These are phyloP conservation scores for Spatulosminthurus flaviceps DNA, from an alignment of 2,888 invertebrate species.

Conservation along the genomic window DNA sequence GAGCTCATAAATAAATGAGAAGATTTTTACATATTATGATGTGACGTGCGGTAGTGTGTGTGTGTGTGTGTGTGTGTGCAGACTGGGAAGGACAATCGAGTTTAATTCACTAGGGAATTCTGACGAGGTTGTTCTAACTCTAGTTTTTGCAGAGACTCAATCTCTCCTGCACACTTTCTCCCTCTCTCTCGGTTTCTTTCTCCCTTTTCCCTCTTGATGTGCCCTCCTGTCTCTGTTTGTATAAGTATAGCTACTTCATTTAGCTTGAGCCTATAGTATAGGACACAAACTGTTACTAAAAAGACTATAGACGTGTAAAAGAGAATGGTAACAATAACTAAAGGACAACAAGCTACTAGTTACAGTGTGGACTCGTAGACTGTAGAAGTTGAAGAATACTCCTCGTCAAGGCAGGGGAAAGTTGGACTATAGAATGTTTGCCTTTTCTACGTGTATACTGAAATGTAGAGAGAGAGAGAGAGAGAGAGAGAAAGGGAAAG, in stretches of 20 bases:
- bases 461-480: neutral
- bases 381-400: neutral
- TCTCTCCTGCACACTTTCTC: neutral
- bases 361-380: no score
- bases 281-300: no score
- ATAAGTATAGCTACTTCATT: no score
- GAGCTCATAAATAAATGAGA: conserved; percentile 42
- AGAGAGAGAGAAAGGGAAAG: neutral
- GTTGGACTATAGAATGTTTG: neutral
- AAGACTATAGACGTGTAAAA: no score
- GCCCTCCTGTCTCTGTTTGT: neutral
- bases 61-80: neutral
- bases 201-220: neutral
- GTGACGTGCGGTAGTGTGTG: neutral
- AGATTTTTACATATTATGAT: conserved; percentile 45
- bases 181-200: neutral
- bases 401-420: neutral
- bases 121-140: conserved; percentile 4
- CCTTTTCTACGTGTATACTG: neutral
- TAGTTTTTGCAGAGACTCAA: neutral
- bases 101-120: conserved; percentile 42
- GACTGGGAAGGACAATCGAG: conserved; percentile 36
- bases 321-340: no score
- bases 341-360: no score
- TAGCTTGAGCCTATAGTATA: no score